Conservation (phyloP, 2,113 vertebrate genomes). For the Mobula birostris region DNA sequence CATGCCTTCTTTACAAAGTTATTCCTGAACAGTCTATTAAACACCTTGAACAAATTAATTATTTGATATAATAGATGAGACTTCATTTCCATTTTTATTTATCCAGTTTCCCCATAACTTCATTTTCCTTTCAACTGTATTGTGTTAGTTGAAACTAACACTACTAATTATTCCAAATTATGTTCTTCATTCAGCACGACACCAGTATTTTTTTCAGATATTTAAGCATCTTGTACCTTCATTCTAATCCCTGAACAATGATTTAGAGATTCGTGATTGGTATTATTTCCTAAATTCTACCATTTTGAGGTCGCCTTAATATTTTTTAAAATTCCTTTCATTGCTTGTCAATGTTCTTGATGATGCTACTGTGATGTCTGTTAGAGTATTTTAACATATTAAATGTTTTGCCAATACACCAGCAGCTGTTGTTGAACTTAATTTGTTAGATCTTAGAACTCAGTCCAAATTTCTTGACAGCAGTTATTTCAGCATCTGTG, state of each 20-base stretch:
- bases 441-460: too few relatives aligned
- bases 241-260: background rate
- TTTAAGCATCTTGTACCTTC: background rate
- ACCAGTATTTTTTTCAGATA: background rate
- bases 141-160: background rate
- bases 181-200: background rate
- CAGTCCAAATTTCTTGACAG: too few relatives aligned
- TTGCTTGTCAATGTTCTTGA: too few relatives aligned
- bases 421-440: background rate
- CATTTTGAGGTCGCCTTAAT: too few relatives aligned
- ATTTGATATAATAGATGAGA: background rate
- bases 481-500: too few relatives aligned
- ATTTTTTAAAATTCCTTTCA: too few relatives aligned
- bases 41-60: background rate
- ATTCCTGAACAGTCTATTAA: background rate
- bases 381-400: too few relatives aligned
- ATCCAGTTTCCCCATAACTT: background rate
- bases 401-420: too few relatives aligned
- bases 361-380: too few relatives aligned
- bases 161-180: background rate
- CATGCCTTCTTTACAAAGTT: too few relatives aligned
- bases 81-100: background rate
- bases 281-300: background rate
- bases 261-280: background rate
- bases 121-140: background rate